phyloP scores from a whole-genome alignment of 2,113 vertebrate genomes.

The Talpa occidentalis region DNA sequence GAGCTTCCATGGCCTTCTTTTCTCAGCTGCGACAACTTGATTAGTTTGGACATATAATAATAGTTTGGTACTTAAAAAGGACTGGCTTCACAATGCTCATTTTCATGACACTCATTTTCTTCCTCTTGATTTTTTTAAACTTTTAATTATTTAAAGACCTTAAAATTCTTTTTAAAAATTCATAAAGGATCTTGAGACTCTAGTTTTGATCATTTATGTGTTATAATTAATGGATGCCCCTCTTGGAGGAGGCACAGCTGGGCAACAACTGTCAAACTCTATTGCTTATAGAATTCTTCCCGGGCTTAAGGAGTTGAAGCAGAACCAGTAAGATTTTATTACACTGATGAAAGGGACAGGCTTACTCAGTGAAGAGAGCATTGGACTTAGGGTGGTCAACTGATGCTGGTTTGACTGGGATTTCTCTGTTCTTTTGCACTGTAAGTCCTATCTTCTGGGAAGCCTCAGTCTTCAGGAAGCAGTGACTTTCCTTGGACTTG shows the following conservation, averaged over 20 bases:
- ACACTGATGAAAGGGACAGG: not conserved
- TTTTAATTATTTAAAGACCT: constrained; percentile 65
- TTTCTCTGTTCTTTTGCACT: not conserved
- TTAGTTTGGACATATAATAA: constrained; percentile 59
- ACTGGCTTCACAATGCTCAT: constrained; percentile 50
- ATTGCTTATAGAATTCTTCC: not conserved
- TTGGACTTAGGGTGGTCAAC: not conserved
- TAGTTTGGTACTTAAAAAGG: constrained; percentile 47
- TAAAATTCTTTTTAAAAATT: constrained; percentile 39
- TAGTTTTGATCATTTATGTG: constrained; percentile 49
- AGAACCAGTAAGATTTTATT: not conserved
- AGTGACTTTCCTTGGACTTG: not conserved
- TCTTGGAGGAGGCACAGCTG: not conserved
- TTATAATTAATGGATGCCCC: constrained; percentile 27
- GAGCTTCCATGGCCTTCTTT: not conserved
- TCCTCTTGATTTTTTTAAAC: constrained; percentile 48
- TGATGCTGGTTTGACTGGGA: not conserved
- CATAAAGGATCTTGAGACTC: not conserved
- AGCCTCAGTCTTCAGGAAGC: not conserved
- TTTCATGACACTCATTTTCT: constrained; percentile 49
- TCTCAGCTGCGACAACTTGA: constrained; percentile 43
- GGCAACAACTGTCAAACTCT: not conserved
- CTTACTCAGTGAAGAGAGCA: not conserved
- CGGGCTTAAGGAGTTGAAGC: not conserved
- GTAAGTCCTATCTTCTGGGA: not conserved